Evolutionary conservation across 2,797 vertebrate genomes (phyloP), one percentile per base, ranked within the genome.

Genomic region (Sitta carolinensis): DNA sequence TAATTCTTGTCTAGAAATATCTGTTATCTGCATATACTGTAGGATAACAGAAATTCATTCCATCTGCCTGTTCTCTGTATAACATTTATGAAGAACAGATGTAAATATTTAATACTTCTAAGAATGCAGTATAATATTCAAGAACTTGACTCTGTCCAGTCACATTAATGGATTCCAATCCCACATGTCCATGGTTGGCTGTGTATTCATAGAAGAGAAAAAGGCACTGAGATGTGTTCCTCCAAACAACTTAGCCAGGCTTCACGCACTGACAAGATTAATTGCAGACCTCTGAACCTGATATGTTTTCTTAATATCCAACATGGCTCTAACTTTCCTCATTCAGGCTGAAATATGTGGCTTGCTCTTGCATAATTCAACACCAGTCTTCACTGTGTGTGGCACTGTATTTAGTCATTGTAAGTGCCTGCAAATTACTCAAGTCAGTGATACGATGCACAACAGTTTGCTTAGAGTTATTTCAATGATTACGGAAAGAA

Each of bases 281-380:
- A 97, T 98, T 98, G 94, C 86, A 96, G 93, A 96, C 96, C 95
- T 97, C 93, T 96, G 93, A 97, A 97, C 93, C 82, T 90, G 73
- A 89, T 95, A 55, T 94, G 75, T 97, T 97, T 97, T 95, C 92
- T 96, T 96, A 97, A 96, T 97, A 94, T 92, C 54, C 79, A 87
- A 38, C 52, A 87, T 91, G 61, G 55, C 76, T 97, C 95, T 91
- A 86, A 86, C 86, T 94, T 90, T 77, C 62, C 75, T 84, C 36
- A 80, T 69, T 95, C 73, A 94, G 85, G 75, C 40, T 97, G 92
- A 97, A 97, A 95, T 95, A 94, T 62, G 80, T 93, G 70, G 32
- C 22, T 77, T 75, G 34, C 48, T 78, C n/a, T 80, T 97, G 57
- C 90, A 94, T 96, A 96, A 97, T 97, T 97, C 87, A 96, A 47